phyloP scores from a whole-genome alignment of 1,140 invertebrate genomes.

The Pseudomyrmex concolor region DNA sequence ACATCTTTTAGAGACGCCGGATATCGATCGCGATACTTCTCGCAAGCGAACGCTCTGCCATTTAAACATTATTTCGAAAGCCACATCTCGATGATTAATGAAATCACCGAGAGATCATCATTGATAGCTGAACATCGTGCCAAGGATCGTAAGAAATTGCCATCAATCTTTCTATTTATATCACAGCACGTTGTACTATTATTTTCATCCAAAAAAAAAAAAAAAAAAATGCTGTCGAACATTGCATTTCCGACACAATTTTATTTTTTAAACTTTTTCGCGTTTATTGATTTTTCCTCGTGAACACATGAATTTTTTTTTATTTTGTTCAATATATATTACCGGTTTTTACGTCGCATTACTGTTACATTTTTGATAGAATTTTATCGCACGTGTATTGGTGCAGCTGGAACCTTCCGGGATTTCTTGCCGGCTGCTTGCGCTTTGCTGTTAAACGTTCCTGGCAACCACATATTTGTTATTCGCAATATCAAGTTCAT shows the following conservation, averaged over 20 bases:
- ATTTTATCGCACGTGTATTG: too few relatives aligned
- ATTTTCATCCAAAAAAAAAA: not conserved
- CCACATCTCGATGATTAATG: not conserved
- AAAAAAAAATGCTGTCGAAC: too few relatives aligned
- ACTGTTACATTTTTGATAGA: too few relatives aligned
- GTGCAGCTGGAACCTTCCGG: too few relatives aligned
- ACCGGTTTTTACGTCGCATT: too few relatives aligned
- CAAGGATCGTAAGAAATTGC: not conserved
- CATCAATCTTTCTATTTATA: constrained; percentile 1
- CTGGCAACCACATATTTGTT: not conserved
- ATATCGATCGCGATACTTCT: constrained; percentile 94
- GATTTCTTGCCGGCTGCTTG: too few relatives aligned
- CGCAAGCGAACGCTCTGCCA: constrained; percentile 94
- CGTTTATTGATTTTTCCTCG: too few relatives aligned
- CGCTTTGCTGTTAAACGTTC: not conserved
- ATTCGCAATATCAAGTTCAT: not conserved
- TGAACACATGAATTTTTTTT: too few relatives aligned
- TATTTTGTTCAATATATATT: too few relatives aligned
- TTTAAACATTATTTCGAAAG: constrained; percentile 86
- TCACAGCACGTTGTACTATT: not conserved
- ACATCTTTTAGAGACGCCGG: constrained; percentile 88
- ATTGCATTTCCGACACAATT: not conserved
- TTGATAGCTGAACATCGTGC: not conserved
- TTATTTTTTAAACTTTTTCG: too few relatives aligned
- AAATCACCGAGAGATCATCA: not conserved